Base-by-base conservation (phyloP, 2,888 invertebrate species). In the Slavum lentiscoides region DNA sequence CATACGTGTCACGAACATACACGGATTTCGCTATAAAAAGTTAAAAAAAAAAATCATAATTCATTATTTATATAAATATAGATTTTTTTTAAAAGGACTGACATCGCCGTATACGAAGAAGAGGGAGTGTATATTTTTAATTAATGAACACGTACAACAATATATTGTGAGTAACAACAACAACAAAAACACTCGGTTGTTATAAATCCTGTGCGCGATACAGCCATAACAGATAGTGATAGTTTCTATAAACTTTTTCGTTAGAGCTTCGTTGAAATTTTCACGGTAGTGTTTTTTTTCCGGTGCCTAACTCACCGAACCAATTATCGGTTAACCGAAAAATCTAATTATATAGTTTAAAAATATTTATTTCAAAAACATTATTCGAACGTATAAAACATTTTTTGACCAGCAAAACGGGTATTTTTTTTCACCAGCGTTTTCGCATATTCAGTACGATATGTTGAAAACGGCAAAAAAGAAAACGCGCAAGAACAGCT, bases 91-190 rank as follows among this genome's bases (percentile, higher is more conserved):
- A 30, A 30, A 30, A 30, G 30, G 30, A 75, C 39, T 58, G 11
- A 66, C 58, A 43, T 55, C 53, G 8, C 15, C 17, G 21, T 59
- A n/a, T 59, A 59, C 21, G 49, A 37, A 30, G 53, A 39, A 76
- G 67, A 77, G 77, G 49, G 43, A 59, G 43, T 49, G 43, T 49
- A 59, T 9, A 30, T 43, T 76, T 67, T 77, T 77, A 77, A 77
- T 77, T 77, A 77, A 77, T 77, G 59, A 77, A 77, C 77, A 77
- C 37, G 53, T 62, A 59, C 37, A 55, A 74, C 74, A 66, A 74
- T 74, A 55, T 64, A 64, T 9, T 43, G 30, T 43, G 43, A 43
- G 43, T 9, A 9, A 43, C 43, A 43, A 9, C 43, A 43, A 43
- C 43, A 69, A 61, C 61, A 66, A 66, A 66, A 66, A 74, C 74